Base-by-base conservation (phyloP, 2,113 vertebrate species). In the Leucoraja erinaceus region DNA sequence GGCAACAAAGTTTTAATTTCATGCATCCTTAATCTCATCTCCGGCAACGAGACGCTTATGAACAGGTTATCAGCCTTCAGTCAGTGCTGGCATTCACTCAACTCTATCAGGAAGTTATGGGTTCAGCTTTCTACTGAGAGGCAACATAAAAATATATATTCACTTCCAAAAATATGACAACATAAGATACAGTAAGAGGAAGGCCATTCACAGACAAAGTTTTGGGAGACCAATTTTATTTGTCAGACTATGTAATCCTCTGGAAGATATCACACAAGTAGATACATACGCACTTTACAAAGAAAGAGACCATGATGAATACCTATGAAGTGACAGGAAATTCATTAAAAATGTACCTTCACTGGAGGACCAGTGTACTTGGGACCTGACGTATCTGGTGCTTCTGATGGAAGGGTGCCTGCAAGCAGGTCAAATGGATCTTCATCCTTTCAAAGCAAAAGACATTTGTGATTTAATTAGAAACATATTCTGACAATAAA, bases 361-460 rank as follows among this genome's bases (percentile, higher is more conserved):
- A 91, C 90, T 12, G 16, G 2, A 25, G 66, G 90, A 1, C 90
- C 90, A 72, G 66, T 91, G 33, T 91, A 91, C 28, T 91, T 91
- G 0, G 90, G 90, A 74, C 8, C 68, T 54, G 90, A 72, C 47
- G 72, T 22, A n/a, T 47, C 90, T 28, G 90, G 90, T 38, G 90
- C 90, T 72, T 91, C 66, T 28, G 66, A 28, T 91, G 63, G 90
- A 25, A 91, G 90, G 1, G 22, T 91, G 3, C 47, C 33, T 47
- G 90, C 31, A 12, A 91, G 90, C 20, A 70, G 10, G 18, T 47
- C 66, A 72, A 91, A 0, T 12, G 63, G 33, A 91, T 72, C 61
- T 72, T 54, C 25, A 47, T 22, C 90, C 90, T 91, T 47, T 91
- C 20, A 91, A 91, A 38, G 33, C 0, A 72, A 22, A 90, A 38